Conservation (phyloP, 1,140 invertebrate genomes). For the Zaprionus tsacasi region DNA sequence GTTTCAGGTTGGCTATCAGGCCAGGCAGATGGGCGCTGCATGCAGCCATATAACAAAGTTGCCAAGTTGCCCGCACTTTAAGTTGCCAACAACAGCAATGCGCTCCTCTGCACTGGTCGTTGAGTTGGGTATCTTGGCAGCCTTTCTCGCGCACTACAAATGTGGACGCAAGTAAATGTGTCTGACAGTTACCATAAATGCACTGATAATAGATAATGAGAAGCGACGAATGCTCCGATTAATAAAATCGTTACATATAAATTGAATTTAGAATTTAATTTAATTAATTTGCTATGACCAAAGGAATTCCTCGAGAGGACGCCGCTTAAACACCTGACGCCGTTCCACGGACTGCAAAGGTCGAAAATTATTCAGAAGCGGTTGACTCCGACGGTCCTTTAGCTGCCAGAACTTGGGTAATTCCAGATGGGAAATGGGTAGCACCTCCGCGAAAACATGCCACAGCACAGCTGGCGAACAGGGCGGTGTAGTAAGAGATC, state of each 20-base stretch:
- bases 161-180: slow-evolving; percentile 17
- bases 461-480: slow-evolving; percentile 95
- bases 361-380: slow-evolving; percentile 86
- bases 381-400: slow-evolving; percentile 85
- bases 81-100: slow-evolving; percentile 30
- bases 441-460: slow-evolving; percentile 93
- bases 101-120: slow-evolving; percentile 47
- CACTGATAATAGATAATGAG: not conserved
- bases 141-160: slow-evolving; percentile 36
- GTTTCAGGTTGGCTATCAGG: not conserved
- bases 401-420: slow-evolving; percentile 87
- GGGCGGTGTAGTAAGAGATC: slow-evolving; percentile 96
- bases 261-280: slow-evolving; percentile 5
- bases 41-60: not conserved
- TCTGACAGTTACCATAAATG: too few relatives aligned
- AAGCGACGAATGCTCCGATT: slow-evolving; percentile 1
- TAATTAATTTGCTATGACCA: slow-evolving; percentile 46
- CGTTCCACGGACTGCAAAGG: slow-evolving; percentile 86
- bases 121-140: slow-evolving; percentile 56
- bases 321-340: slow-evolving; percentile 86
- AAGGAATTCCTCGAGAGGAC: slow-evolving; percentile 33
- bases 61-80: not conserved
- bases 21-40: slow-evolving; percentile 1
- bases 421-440: slow-evolving; percentile 83
- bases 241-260: slow-evolving; percentile 36